Evolutionary conservation across 1,140 invertebrate species (phyloP), one percentile per base, ranked within the genome.

Genomic region (Psilanteris sp.): DNA sequence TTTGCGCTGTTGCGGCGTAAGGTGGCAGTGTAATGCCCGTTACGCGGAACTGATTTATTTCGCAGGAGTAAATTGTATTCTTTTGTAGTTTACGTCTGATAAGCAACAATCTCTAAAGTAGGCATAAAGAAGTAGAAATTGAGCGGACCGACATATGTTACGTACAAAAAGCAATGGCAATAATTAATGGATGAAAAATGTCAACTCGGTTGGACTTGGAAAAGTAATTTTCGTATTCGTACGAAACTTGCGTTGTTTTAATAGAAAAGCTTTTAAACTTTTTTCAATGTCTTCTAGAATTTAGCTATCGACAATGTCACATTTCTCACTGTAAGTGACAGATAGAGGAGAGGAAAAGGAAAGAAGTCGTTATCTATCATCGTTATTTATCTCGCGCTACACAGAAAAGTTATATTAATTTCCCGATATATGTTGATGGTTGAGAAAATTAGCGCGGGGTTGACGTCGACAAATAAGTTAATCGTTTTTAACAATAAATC

Each of bases 381-480:
- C 32, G 32, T 48, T 46, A 61, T 61, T 61, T 48, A 48, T 61
- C 14, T 27, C 1, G 0, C 8, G 24, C 16, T 27, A 59, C 26
- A 37, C 27, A 27, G 29, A 61, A 61, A 48, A 61, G 43, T 61
- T 61, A 36, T 37, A 61, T 48, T 37, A 46, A 61, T 48, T 46
- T 29, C 43, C 37, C 36, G 46, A 46, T 59, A 36, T 46, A 29
- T 3, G 39, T 36, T 36, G 11, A 36, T 41, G 20, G 22, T 34
- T 14, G 11, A 10, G 1, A 11, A 27, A 44, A 44, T 57, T 43
- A 44, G 36, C 36, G 18, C 8, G 10, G 9, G 1, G 9, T 0
- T 7, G 14, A 4, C 5, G 9, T 1, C 9, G 24, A 4, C 18
- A 44, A 36, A 43, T 44, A 61, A 61, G 55, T 37, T 22, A 31